Base-by-base conservation (phyloP, 2,888 invertebrate genomes). In the Eupeodes latifasciatus region DNA sequence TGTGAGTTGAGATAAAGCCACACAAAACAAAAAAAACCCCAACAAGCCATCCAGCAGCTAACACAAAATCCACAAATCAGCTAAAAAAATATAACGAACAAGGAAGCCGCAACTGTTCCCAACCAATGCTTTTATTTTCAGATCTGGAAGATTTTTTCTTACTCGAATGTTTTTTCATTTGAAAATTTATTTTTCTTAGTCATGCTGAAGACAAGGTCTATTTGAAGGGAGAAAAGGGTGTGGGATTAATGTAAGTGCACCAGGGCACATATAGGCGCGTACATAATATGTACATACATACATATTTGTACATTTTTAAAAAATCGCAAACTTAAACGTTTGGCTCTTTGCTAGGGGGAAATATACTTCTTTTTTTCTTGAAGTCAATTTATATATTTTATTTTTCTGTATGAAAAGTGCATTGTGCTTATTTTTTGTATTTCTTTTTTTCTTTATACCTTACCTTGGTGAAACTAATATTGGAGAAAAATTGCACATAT, bases 91-190 rank as follows among this genome's bases (percentile, higher is more conserved):
- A 64, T 55, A 82, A 66, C 62, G 64, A 72, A 74, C 74, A 79
- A 59, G 55, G 61, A 61, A 53, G 71, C 47, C 69, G n/a, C 78
- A 78, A 83, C 40, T 72, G 72, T 79, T 78, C 61, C 61, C 74
- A 67, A 57, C 71, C 59, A 55, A 72, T 51, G 66, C 66, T 78
- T 72, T 74, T 83, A 78, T 83, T 79, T 83, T 83, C 78, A 78
- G 74, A 79, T 83, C 79, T 61, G 14, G 40, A 67, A 66, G 34
- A 14, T 53, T 83, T 78, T 40, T 64, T 62, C 61, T 14, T 51
- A 14, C 51, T 61, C 59, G 9, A 4, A 19, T 51, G n/a, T 77
- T 49, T 16, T 67, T 59, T 59, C 74, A 40, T 40, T 40, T 40
- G 40, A 0, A 40, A 40, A 40, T 40, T 4, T 40, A 40, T 62